Evolutionary conservation across 2,797 vertebrate species (phyloP).

Genomic region (Pipistrellus kuhlii): DNA sequence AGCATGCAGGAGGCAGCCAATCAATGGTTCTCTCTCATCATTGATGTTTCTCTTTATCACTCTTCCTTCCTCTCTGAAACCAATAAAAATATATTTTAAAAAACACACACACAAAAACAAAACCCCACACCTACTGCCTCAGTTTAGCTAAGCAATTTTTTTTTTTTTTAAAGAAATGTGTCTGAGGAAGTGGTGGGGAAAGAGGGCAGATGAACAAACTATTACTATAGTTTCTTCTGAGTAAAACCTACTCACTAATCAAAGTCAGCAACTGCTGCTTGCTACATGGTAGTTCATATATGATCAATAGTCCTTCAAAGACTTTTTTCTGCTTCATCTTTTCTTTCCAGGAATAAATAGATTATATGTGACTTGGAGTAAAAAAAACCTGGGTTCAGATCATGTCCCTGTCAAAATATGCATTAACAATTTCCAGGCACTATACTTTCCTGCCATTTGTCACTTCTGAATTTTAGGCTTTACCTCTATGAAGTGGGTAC

Average conservation of each 20-base stretch:
- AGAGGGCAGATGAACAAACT: conserved; percentile 32
- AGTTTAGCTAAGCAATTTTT: conserved; percentile 49
- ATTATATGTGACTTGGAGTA: background rate
- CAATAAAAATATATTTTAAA: no score
- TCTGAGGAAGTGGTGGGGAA: background rate
- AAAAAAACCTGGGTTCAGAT: conserved; percentile 35
- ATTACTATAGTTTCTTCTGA: background rate
- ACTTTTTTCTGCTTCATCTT: background rate
- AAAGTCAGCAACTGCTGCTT: background rate
- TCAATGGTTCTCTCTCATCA: no score
- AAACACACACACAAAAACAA: no score
- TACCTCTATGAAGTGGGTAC: conserved; percentile 14
- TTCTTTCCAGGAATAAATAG: conserved; percentile 58
- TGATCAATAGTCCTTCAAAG: background rate
- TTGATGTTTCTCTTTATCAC: no score
- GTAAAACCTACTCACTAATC: conserved; percentile 7
- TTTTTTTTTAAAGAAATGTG: background rate
- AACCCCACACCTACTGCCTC: background rate
- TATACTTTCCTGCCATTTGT: background rate
- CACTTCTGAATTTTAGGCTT: conserved; percentile 30
- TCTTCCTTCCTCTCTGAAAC: no score
- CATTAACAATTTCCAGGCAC: conserved; percentile 30
- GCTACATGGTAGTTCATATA: background rate
- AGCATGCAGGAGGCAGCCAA: no score
- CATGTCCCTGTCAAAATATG: background rate